phyloP scores from a whole-genome alignment of 1,140 invertebrate genomes.

The Euwallacea fornicatus region DNA sequence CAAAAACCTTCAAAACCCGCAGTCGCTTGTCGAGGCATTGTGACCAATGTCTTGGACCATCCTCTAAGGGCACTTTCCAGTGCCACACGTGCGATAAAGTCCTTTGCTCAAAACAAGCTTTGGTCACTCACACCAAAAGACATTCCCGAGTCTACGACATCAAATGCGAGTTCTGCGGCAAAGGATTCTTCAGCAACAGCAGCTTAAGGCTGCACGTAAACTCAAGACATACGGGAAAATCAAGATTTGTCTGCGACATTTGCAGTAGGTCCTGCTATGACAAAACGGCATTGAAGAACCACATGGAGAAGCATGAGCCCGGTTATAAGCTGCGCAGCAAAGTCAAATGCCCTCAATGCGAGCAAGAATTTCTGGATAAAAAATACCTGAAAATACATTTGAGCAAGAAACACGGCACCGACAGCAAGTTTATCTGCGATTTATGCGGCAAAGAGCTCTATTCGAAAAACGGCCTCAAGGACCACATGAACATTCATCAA shows the following conservation, averaged over 20 bases:
- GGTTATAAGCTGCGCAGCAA: conserved; percentile 54
- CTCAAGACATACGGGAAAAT: conserved; percentile 43
- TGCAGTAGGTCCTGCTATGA: conserved; percentile 42
- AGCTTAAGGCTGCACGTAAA: conserved; percentile 40
- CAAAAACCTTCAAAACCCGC: conserved; percentile 45
- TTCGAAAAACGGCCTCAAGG: conserved; percentile 65
- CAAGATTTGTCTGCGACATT: conserved; percentile 45
- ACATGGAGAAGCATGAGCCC: conserved; percentile 46
- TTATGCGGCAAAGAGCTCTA: conserved; percentile 75
- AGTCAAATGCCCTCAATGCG: conserved; percentile 64
- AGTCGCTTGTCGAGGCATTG: conserved; percentile 29
- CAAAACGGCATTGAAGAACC: conserved; percentile 45
- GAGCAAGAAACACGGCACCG: conserved; percentile 49
- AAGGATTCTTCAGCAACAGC: conserved; percentile 41
- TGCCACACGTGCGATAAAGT: conserved; percentile 56
- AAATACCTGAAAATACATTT: conserved; percentile 55
- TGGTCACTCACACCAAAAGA: conserved; percentile 65
- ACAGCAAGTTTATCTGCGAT: conserved; percentile 52
- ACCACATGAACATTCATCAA: conserved; percentile 68
- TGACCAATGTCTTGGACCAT: not conserved
- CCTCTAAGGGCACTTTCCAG: conserved; percentile 40
- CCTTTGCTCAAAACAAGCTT: conserved; percentile 67
- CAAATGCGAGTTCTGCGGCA: conserved; percentile 43
- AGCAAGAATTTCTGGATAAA: conserved; percentile 57
- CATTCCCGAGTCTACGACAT: conserved; percentile 57